These are phyloP conservation scores for Australoheros scitulus DNA, from an alignment of 2,113 vertebrate genomes.

Conservation along the genomic window DNA sequence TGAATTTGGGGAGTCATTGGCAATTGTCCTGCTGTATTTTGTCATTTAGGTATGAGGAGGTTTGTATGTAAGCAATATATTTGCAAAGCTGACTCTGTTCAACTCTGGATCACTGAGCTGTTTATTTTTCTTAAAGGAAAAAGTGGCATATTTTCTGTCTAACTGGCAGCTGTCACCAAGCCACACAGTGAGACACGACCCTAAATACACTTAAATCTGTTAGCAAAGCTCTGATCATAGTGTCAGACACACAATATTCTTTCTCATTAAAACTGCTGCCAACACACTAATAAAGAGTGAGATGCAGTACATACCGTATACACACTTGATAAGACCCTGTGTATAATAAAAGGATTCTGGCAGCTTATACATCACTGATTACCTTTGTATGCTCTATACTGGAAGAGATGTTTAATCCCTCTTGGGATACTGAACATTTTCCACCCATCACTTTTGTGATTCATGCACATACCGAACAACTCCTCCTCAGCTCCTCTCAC, in stretches of 20 bases:
- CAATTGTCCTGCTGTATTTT: neutral
- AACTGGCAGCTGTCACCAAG: neutral
- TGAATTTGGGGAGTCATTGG: neutral
- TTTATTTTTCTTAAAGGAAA: neutral
- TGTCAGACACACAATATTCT: neutral
- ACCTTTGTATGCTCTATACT: slow-evolving; percentile 6
- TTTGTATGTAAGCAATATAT: neutral
- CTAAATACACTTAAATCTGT: neutral
- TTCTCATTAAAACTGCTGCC: neutral
- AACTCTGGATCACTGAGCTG: neutral
- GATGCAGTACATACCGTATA: neutral
- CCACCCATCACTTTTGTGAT: slow-evolving; percentile 34
- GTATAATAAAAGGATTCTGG: neutral
- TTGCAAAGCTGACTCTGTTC: neutral
- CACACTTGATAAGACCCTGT: neutral
- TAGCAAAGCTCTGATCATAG: neutral
- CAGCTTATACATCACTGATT: slow-evolving; percentile 14
- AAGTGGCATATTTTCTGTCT: neutral
- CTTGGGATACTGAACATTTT: slow-evolving; percentile 26
- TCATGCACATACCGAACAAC: slow-evolving; percentile 18
- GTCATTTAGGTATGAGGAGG: neutral
- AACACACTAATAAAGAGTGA: neutral
- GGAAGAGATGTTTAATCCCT: slow-evolving; percentile 18
- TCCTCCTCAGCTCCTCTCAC: slow-evolving; percentile 26
- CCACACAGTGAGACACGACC: neutral